These are phyloP conservation scores for Macaria notata DNA, from an alignment of 2,888 invertebrate species.

Conservation along the genomic window DNA sequence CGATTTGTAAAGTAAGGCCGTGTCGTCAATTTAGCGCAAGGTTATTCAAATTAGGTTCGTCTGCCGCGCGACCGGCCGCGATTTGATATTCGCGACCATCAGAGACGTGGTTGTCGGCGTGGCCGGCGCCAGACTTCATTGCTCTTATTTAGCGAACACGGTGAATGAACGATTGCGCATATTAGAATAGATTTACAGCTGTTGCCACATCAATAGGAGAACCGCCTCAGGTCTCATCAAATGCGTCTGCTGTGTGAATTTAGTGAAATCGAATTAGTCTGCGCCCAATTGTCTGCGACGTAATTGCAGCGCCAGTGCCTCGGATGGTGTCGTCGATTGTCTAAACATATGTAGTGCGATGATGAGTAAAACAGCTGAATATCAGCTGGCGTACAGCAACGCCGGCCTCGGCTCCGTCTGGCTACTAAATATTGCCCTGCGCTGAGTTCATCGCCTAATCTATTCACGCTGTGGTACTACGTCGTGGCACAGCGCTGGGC, in stretches of 20 bases:
- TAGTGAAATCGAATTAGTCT: conserved; percentile 5
- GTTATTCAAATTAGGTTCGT: conserved; percentile 15
- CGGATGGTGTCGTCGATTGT: conserved; percentile 40
- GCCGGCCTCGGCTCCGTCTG: conserved; percentile 45
- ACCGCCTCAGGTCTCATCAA: conserved; percentile 10
- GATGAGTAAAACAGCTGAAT: conserved; percentile 21
- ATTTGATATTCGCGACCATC: conserved; percentile 35
- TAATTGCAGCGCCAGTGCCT: conserved; percentile 52
- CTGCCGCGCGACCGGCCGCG: conserved; percentile 9
- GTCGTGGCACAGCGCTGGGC: conserved; percentile 31
- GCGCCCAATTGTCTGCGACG: conserved; percentile 6
- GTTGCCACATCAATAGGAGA: conserved; percentile 29
- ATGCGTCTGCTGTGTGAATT: conserved; percentile 12
- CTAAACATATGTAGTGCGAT: conserved; percentile 32
- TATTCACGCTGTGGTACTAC: conserved; percentile 40
- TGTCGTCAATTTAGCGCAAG: conserved; percentile 10
- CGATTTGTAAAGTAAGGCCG: background rate
- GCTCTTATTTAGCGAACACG: conserved; percentile 44
- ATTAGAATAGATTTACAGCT: conserved; percentile 40
- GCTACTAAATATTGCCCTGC: conserved; percentile 51
- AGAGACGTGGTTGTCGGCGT: conserved; percentile 41
- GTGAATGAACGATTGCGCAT: conserved; percentile 46
- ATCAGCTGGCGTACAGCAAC: conserved; percentile 31
- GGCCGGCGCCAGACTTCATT: conserved; percentile 52
- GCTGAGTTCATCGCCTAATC: conserved; percentile 70